Percentiles rank a stretch among this genome's conserved stretches.
Conservation (phyloP, 2,113 vertebrate species). For the Amazona guildingii region DNA sequence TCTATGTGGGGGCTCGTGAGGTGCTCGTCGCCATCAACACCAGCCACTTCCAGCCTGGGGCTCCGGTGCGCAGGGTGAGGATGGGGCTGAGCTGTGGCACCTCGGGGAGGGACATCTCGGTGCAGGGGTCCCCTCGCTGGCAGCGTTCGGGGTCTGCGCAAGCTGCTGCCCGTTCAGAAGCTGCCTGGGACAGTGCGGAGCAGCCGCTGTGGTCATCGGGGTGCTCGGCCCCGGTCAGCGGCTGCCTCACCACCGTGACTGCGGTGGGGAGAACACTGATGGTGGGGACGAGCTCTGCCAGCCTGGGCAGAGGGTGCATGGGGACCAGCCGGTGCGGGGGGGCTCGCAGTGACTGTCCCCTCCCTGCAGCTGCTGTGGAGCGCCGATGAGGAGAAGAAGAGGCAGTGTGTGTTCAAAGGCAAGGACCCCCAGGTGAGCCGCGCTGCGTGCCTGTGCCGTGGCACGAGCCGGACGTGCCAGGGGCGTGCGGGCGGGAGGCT, state of each 20-base stretch:
- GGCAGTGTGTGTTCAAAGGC: conserved; percentile 94
- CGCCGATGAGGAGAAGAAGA: conserved; percentile 86
- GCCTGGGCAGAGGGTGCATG: neutral
- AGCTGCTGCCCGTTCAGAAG: rapidly evolving
- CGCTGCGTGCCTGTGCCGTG: rapidly evolving
- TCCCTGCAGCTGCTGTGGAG: conserved; percentile 83
- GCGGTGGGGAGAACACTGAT: neutral
- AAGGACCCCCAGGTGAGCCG: conserved; percentile 89
- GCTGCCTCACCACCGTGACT: rapidly evolving
- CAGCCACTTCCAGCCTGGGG: conserved; percentile 50
- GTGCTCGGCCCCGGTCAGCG: no score
- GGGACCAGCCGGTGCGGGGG: rapidly evolving
- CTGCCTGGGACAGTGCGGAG: rapidly evolving
- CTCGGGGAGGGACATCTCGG: neutral
- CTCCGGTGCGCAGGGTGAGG: conserved; percentile 81
- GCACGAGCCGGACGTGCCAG: neutral
- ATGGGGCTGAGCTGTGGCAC: neutral
- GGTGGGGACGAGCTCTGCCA: neutral
- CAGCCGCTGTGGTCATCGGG: neutral
- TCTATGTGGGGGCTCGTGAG: conserved; percentile 89
- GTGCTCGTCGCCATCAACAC: conserved; percentile 83
- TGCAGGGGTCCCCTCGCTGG: neutral
- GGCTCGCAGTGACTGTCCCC: neutral
- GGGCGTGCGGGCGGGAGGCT: neutral
- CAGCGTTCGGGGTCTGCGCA: neutral